Percentiles rank a stretch among this genome's conserved stretches.
These are phyloP conservation scores for Prionace glauca DNA, from an alignment of 2,797 vertebrate genomes.

Conservation along the genomic window DNA sequence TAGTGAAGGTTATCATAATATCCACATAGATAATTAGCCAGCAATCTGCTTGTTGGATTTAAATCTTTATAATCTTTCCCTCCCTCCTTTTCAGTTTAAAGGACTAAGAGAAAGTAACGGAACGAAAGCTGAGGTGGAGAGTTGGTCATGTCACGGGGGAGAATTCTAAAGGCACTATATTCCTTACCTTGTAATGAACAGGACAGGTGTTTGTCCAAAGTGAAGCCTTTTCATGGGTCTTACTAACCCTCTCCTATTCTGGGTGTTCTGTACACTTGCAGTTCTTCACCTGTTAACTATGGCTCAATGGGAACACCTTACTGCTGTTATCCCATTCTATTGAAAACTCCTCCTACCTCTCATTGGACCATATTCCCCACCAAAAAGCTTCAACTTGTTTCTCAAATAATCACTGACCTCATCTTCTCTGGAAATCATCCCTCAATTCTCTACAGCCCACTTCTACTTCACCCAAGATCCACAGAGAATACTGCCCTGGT, in stretches of 20 bases:
- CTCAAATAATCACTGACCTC: neutral
- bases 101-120: too few species aligned
- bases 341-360: neutral
- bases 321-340: neutral
- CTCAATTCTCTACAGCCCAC: neutral
- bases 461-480: neutral
- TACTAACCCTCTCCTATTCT: neutral
- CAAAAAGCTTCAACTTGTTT: neutral
- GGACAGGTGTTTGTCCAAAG: neutral
- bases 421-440: neutral
- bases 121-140: neutral
- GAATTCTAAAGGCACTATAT: neutral
- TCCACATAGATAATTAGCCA: neutral
- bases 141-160: neutral
- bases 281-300: neutral
- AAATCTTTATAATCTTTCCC: neutral
- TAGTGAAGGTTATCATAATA: neutral
- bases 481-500: neutral
- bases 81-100: neutral
- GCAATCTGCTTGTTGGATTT: neutral
- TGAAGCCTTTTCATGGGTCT: neutral
- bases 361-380: neutral
- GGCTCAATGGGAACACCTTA: neutral
- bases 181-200: neutral
- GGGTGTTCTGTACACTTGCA: neutral